Evolutionary conservation across 2,113 vertebrate species (phyloP).

Genomic region (Benitochromis conjunctus): DNA sequence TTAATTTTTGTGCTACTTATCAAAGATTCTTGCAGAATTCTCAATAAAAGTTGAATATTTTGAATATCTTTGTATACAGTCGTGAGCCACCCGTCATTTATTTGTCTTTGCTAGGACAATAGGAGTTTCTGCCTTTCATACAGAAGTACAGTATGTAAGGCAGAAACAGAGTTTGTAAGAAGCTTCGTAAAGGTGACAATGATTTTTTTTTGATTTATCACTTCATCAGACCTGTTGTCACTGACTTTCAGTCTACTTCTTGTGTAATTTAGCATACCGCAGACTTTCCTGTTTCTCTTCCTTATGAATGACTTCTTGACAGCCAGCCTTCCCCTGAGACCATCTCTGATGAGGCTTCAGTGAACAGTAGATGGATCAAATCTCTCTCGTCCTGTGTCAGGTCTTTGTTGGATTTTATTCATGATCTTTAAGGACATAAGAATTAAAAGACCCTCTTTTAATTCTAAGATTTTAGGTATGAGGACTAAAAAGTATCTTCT

Average conservation of each 20-base stretch:
- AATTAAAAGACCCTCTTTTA: background rate
- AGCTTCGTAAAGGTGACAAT: too few relatives aligned
- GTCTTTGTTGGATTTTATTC: background rate
- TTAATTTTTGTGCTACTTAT: background rate
- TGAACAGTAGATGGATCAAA: too few relatives aligned
- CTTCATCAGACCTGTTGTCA: too few relatives aligned
- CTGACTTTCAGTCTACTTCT: too few relatives aligned
- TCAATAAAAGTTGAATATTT: background rate
- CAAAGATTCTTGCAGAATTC: background rate
- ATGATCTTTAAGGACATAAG: background rate
- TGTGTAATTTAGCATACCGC: too few relatives aligned
- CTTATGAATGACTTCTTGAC: too few relatives aligned
- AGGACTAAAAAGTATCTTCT: background rate
- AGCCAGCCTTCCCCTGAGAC: too few relatives aligned
- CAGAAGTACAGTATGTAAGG: too few relatives aligned
- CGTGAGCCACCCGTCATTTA: background rate
- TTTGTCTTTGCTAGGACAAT: background rate
- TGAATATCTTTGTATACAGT: background rate
- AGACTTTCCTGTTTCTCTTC: too few relatives aligned
- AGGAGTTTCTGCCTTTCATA: background rate
- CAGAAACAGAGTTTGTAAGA: too few relatives aligned
- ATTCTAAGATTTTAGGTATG: background rate
- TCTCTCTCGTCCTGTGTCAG: background rate
- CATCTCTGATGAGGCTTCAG: too few relatives aligned
- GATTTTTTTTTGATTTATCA: too few relatives aligned